These are phyloP conservation scores for Scotopteryx bipunctaria DNA, from an alignment of 2,888 invertebrate species.

Conservation along the genomic window DNA sequence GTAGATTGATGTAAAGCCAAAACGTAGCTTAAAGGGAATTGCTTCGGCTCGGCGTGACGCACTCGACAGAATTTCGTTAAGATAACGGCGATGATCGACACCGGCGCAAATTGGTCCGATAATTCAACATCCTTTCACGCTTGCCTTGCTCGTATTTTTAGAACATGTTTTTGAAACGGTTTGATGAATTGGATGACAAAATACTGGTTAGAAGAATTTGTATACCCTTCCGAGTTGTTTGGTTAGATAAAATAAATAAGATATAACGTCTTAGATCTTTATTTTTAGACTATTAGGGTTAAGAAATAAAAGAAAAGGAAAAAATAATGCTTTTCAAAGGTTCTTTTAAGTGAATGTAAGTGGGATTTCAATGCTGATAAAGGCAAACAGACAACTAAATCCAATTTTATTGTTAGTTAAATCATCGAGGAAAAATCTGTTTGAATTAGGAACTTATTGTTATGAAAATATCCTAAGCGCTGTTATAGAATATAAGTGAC, in stretches of 20 bases:
- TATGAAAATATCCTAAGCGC: too few relatives aligned
- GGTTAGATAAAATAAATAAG: background rate
- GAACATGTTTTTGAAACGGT: constrained; percentile 11
- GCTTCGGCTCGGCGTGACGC: constrained; percentile 36
- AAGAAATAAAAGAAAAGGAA: background rate
- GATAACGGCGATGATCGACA: constrained; percentile 47
- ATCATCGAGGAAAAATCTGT: too few relatives aligned
- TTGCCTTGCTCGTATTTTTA: constrained; percentile 27
- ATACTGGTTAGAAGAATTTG: background rate
- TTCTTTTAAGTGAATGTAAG: too few relatives aligned
- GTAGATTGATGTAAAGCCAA: constrained; percentile 19
- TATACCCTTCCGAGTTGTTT: background rate
- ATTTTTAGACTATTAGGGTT: too few relatives aligned
- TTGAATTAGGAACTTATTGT: too few relatives aligned
- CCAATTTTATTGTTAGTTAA: too few relatives aligned
- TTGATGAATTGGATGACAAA: constrained; percentile 18
- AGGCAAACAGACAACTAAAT: too few relatives aligned
- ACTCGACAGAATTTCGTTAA: constrained; percentile 48
- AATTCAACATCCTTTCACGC: constrained; percentile 41
- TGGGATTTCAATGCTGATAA: too few relatives aligned
- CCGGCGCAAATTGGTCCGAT: constrained; percentile 47
- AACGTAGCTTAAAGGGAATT: constrained; percentile 30
- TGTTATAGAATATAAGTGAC: too few relatives aligned
- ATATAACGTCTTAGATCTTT: too few relatives aligned
- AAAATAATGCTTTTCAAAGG: too few relatives aligned